Percentiles rank a stretch among this genome's conserved stretches.
Evolutionary conservation across 2,888 invertebrate genomes (phyloP).

Genomic region (Caenorhabditis sp.): DNA sequence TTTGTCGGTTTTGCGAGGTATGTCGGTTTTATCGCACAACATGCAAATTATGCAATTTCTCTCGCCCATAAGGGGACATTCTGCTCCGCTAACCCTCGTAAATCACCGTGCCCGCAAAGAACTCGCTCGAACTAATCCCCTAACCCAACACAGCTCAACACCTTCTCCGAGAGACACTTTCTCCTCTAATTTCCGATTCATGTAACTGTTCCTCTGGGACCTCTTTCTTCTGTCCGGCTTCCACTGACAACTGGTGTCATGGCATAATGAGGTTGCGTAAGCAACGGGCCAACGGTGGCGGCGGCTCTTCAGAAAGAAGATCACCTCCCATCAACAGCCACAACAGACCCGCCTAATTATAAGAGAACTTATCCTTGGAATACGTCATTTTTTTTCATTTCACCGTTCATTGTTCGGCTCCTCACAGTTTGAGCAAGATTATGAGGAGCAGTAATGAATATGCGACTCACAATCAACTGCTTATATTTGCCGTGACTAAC

Average conservation of each 20-base stretch:
- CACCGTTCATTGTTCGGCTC: not conserved
- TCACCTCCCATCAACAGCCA: constrained; percentile 20
- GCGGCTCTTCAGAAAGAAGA: constrained; percentile 40
- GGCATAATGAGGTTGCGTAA: constrained; percentile 55
- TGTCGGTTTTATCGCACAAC: constrained; percentile 2
- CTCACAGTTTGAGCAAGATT: not conserved
- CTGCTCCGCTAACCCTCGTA: constrained; percentile 7
- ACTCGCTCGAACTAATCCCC: constrained; percentile 9
- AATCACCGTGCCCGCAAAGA: not conserved
- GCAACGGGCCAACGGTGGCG: not conserved
- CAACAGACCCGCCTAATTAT: constrained; percentile 48
- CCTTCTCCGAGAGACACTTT: not conserved
- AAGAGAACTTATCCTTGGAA: constrained; percentile 17
- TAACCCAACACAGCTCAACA: not conserved
- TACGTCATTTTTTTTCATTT: constrained; percentile 24
- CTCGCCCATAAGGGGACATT: not conserved
- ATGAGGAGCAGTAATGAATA: too few relatives aligned
- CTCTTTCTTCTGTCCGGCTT: not conserved
- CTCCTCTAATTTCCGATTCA: constrained; percentile 18
- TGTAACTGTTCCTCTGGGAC: not conserved
- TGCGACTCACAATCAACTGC: not conserved
- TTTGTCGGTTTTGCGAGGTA: too few relatives aligned
- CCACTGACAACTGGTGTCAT: constrained; percentile 37
- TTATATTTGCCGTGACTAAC: constrained; percentile 9
- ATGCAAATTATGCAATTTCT: constrained; percentile 5